phyloP scores from a whole-genome alignment of 2,113 vertebrate genomes.

The Colistium nudipinnis region DNA sequence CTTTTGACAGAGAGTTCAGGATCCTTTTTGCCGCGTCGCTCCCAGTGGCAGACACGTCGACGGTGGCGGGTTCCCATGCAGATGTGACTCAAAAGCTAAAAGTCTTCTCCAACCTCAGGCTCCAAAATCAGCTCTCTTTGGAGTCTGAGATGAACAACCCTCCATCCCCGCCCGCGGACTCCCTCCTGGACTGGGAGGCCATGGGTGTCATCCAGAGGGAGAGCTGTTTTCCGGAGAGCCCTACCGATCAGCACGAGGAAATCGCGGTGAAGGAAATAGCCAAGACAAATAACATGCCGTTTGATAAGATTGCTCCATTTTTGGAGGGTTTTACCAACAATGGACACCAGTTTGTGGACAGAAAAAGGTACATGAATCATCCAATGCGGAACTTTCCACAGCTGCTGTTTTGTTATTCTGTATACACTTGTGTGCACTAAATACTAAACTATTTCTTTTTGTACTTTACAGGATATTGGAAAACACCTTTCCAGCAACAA shows the following conservation, averaged over 20 bases:
- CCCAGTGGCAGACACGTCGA: constrained; percentile 61
- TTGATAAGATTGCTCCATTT: constrained; percentile 11
- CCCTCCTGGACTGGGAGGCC: constrained; percentile 77
- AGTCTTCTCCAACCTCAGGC: constrained; percentile 15
- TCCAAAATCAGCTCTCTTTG: constrained; percentile 18
- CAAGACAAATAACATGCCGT: constrained; percentile 1
- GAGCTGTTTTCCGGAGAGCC: neutral
- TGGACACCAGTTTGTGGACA: constrained; percentile 9
- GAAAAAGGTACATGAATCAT: constrained; percentile 46
- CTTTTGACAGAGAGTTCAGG: constrained; percentile 83
- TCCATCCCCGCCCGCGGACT: constrained; percentile 60
- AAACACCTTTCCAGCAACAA: constrained; percentile 22
- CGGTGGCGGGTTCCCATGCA: neutral
- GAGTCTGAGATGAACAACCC: constrained; percentile 46
- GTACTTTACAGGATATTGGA: constrained; percentile 34
- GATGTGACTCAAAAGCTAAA: constrained; percentile 14
- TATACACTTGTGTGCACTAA: neutral
- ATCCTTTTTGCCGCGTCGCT: constrained; percentile 79
- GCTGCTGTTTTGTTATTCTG: too few species aligned
- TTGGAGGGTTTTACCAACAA: constrained; percentile 26
- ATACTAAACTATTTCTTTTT: neutral
- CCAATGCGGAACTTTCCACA: too few species aligned
- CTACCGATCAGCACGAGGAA: constrained; percentile 17
- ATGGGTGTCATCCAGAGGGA: constrained; percentile 74
- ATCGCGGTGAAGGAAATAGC: constrained; percentile 9